Base-by-base conservation (phyloP, 2,113 vertebrate genomes). In the Ammodramus savannarum region DNA sequence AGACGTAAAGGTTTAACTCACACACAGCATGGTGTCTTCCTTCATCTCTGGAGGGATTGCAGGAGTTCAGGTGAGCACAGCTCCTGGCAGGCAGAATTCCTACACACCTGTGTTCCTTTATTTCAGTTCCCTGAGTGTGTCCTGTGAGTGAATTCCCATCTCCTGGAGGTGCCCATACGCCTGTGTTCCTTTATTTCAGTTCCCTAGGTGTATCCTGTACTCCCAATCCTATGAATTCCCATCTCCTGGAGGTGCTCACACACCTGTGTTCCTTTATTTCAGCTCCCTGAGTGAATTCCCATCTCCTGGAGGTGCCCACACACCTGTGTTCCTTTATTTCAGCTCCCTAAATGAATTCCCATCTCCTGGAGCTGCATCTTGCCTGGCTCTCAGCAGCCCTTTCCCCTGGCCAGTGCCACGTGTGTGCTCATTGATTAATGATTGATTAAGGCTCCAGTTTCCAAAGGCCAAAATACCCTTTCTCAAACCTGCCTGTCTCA, bases 251-350 rank as follows among this genome's bases (percentile, higher is more conserved):
- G 44, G 44, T 46, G 44, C 44, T 5, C 44, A 23, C 12, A 48
- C 46, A 23, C 11, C 6, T 48, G 16, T 29, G 16, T 52, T 29
- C 51, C 51, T 31, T 7, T 7, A 31, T 4, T 52, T 7, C 51
- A 52, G 51, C 17, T 51, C 49, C 49, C 49, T 54, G 51, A 19
- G 52, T 31, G 52, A 32, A 13, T 55, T 32, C 54, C 7, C 7
- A 0, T 34, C 11, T 44, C 51, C 78, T 48, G 46, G 15, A 67
- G 78, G 10, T 65, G 9, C 16, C 4, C 6, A 0, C 19, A 0
- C 57, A 0, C 0, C 0, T 2, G 3, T 52, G 27, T 16, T 32
- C 57, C 32, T 26, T 26, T 5, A 13, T 4, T 21, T 51, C 29
- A 4, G 18, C 17, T 79, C 41, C 27, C 61, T 3, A 13, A 26